A percentile compares a stretch with the other conserved stretches of the same genome.
phyloP scores from a whole-genome alignment of 2,113 vertebrate species.

The Crotalus helleri region DNA sequence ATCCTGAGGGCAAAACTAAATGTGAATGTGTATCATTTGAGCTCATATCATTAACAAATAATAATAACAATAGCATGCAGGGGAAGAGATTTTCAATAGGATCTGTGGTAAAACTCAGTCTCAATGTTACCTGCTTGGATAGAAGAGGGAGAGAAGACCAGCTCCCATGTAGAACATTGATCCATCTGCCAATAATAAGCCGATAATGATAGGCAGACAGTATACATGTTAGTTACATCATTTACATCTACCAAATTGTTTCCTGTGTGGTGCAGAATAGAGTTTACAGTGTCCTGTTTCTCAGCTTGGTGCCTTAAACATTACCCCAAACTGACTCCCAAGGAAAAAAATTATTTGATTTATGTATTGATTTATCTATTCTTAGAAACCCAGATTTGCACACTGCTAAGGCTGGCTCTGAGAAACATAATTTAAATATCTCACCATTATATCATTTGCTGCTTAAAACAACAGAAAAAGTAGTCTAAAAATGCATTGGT shows the following conservation, averaged over 20 bases:
- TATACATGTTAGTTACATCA: not conserved
- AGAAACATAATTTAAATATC: not conserved
- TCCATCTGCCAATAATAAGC: not conserved
- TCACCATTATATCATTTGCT: not conserved
- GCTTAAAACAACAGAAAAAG: not conserved
- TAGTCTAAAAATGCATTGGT: not conserved
- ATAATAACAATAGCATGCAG: not conserved
- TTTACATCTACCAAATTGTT: not conserved
- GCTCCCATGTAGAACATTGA: not conserved
- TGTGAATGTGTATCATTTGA: not conserved
- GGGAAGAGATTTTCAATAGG: not conserved
- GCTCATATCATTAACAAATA: not conserved
- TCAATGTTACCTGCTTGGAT: not conserved
- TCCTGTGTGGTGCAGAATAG: not conserved
- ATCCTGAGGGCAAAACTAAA: not conserved
- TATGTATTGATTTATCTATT: not conserved
- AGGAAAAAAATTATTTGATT: not conserved
- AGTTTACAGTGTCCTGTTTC: not conserved
- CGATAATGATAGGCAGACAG: not conserved
- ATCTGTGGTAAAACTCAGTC: not conserved
- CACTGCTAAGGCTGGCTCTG: not conserved
- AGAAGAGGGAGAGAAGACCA: not conserved
- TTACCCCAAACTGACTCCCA: not conserved
- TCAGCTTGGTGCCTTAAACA: not conserved
- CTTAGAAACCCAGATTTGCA: not conserved